These are phyloP conservation scores for Pycnonotus jocosus DNA, from an alignment of 2,113 vertebrate species.

Conservation along the genomic window DNA sequence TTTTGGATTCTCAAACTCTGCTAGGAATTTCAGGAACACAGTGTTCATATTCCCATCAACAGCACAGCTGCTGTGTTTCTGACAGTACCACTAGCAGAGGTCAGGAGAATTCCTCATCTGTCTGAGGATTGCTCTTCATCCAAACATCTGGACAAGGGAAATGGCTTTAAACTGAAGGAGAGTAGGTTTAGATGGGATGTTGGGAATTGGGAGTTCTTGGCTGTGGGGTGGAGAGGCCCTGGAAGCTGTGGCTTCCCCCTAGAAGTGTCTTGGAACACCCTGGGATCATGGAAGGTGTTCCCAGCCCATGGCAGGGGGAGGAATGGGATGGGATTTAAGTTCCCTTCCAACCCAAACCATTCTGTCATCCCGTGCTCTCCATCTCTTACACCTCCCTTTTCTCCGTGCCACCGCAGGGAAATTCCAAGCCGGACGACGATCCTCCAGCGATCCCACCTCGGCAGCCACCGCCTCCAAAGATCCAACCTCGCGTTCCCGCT, in stretches of 20 bases:
- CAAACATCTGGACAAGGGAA: background rate
- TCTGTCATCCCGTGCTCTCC: fast-evolving
- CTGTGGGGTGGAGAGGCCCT: fast-evolving
- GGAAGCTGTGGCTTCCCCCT: background rate
- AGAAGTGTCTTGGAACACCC: background rate
- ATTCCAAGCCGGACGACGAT: constrained; percentile 76
- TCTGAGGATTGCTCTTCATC: background rate
- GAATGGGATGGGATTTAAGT: background rate
- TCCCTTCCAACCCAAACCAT: background rate
- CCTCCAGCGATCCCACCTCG: constrained; percentile 94
- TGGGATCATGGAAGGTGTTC: background rate
- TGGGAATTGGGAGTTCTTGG: background rate
- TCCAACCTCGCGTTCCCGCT: constrained; percentile 79
- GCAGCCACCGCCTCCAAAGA: constrained; percentile 86
- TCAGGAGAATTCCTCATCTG: background rate
- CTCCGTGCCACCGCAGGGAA: constrained; percentile 66
- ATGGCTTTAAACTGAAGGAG: background rate
- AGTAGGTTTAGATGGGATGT: background rate
- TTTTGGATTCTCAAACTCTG: background rate
- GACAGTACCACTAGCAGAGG: background rate
- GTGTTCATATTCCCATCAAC: background rate
- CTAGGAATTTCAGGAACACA: background rate
- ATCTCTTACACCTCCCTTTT: background rate
- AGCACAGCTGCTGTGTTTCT: fast-evolving
- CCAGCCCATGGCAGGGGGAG: background rate